Evolutionary conservation across 1,140 invertebrate genomes (phyloP), one percentile per base, ranked within the genome.

Genomic region (Rhynchophorus ferrugineus): DNA sequence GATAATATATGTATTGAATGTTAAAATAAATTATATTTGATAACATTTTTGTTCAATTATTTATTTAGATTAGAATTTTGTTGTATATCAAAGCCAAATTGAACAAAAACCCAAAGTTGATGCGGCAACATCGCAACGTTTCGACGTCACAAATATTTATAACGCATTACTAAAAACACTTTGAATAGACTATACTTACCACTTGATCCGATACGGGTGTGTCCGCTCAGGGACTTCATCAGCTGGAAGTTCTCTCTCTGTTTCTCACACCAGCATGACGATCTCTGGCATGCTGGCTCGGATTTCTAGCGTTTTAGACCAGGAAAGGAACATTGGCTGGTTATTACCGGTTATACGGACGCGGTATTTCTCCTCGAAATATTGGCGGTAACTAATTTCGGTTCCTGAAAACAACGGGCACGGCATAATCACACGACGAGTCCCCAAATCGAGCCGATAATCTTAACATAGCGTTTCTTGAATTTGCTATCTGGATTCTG

Each of bases 281-380:
- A 79, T 48, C 44, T 85, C 79, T 0, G 71, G 63, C 62, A 72
- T 62, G 0, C 78, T 82, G 11, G 77, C 76, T 36, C 80, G 74
- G 14, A 80, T 75, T 43, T 85, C 80, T 35, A 76, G 76, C 0
- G 75, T 65, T 63, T 78, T 82, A 0, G 78, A 68, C 6, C 72
- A 73, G 0, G 79, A 79, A 0, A 87, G 69, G 2, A 84, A 68
- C 62, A 89, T 48, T 0, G 85, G 84, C 54, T 87, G 85, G 0
- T 69, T 60, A 0, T 35, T 3, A 21, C 82, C 70, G 0, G 59
- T 51, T 34, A 87, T 83, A 0, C 48, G 61, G 7, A 85, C 74
- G 9, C 77, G 69, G 57, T 88, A 87, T 71, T 75, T 36, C 11
- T 55, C 46, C 75, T 77, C 79, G 62, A 21, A 71, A 63, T 46